Base-by-base conservation (phyloP, 2,113 vertebrate genomes). In the Apeltes quadracus region DNA sequence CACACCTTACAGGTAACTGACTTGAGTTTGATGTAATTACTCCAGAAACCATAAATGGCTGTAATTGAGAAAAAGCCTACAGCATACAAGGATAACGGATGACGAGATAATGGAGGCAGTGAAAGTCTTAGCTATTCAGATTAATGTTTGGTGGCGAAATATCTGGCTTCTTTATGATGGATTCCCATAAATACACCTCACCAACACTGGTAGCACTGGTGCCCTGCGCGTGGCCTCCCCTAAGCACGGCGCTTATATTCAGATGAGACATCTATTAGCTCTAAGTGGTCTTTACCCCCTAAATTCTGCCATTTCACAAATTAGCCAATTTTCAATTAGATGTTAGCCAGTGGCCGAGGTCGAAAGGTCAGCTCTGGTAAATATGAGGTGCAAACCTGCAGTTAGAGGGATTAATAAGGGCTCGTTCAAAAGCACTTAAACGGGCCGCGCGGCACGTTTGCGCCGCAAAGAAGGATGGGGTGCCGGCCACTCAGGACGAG, bases 1-100 rank as follows among this genome's bases (percentile, higher is more conserved):
- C 92, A 90, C 91, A 94, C 94, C 93, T 93, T 89, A 93, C 91
- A 94, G 93, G 92, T 94, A 93, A 90, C 90, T 91, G 89, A 90
- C 89, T 90, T 23, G 29, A 91, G 87, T 91, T 88, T 92, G 90
- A 93, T 93, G 91, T 94, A 94, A 94, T 94, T 94, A 94, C 90
- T 87, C 86, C 84, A 83, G 87, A 90, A 88, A 79, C 86, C 90
- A 88, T 92, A 93, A 93, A 93, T 92, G 90, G 87, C 75, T 88
- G 90, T 93, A 93, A 94, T 94, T 93, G 92, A 92, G 89, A 91
- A 91, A 91, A 91, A 72, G 91, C 94, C 93, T 91, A 93, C 92
- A 94, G 93, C 91, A 83, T 81, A 87, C 90, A 90, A 78, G 89
- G 88, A 90, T 92, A 94, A 94, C 85, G 82, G 93, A 93, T 90